Evolutionary conservation across 2,797 vertebrate genomes (phyloP), one percentile per base, ranked within the genome.

Genomic region (Rhyacichthys aspro): DNA sequence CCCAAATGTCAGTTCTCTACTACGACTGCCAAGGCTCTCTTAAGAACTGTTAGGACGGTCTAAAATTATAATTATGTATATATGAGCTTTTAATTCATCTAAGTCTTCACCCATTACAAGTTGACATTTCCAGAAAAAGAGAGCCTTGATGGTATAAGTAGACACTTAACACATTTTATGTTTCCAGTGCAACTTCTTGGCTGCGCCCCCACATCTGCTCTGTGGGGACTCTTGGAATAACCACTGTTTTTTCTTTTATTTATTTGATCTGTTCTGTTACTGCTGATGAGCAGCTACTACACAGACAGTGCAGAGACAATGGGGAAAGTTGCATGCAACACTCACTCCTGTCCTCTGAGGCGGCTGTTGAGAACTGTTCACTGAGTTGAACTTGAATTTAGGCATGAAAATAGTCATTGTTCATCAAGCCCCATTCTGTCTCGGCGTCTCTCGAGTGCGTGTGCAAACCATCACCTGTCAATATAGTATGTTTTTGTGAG

Each of bases 101-200:
- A 16, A 67, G 53, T 62, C 47, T 55, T 42, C 14, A 41, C 18
- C 67, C 46, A 68, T 43, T 33, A 52, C 18, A 9, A 39, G 32
- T 28, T 32, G 12, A 59, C 58, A 53, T 48, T 46, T 41, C 23
- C 5, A 59, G 11, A 39, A 36, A 63, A 32, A 48, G 80, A 86
- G 88, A 90, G 88, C 88, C 90, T 77, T 86, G 89, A 85, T 72
- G 82, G 83, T 70, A 32, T 49, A 81, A 76, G 70, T 47, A 70
- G 72, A 74, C 78, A 61, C 78, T 88, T 90, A 89, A 91, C 89
- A 87, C 88, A 75, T 88, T 84, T 91, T 91, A 89, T 91, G 81
- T 92, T 92, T 90, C 81, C 86, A 85, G 88, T 89, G 89, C 78
- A 87, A 76, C 83, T 86, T 89, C 81, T 89, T 87, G 84, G 76